Percentiles rank a stretch among this genome's conserved stretches.
These are phyloP conservation scores for Prionace glauca DNA, from an alignment of 2,797 vertebrate species.

Conservation along the genomic window DNA sequence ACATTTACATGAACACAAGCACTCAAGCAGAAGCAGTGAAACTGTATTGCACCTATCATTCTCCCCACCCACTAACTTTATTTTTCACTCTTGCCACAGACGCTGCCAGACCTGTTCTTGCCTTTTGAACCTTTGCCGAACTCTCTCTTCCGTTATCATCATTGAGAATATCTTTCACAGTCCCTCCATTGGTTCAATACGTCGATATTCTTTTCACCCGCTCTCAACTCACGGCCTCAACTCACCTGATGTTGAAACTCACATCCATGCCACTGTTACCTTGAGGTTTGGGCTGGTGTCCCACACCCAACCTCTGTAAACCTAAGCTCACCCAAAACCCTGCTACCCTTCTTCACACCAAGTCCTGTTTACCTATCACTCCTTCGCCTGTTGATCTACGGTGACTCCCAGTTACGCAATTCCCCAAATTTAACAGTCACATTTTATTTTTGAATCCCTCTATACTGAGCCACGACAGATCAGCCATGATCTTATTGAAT, in stretches of 20 bases:
- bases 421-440: background rate
- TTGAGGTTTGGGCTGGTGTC: background rate
- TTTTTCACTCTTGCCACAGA: too few relatives aligned
- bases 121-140: too few relatives aligned
- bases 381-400: background rate
- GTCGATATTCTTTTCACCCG: background rate
- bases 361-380: background rate
- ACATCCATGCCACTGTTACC: background rate
- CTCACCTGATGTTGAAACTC: background rate
- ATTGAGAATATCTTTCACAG: background rate
- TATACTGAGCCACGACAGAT: too few relatives aligned
- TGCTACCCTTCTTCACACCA: background rate
- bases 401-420: background rate
- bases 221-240: too few relatives aligned
- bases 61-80: too few relatives aligned
- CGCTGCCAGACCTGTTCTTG: too few relatives aligned
- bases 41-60: too few relatives aligned
- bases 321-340: background rate
- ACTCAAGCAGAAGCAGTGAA: too few relatives aligned
- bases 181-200: background rate
- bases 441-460: background rate
- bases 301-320: background rate
- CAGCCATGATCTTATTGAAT: too few relatives aligned
- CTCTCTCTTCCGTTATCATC: background rate
- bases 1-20: background rate